Conservation (phyloP, 2,113 vertebrate species). For the Camelus bactrianus region DNA sequence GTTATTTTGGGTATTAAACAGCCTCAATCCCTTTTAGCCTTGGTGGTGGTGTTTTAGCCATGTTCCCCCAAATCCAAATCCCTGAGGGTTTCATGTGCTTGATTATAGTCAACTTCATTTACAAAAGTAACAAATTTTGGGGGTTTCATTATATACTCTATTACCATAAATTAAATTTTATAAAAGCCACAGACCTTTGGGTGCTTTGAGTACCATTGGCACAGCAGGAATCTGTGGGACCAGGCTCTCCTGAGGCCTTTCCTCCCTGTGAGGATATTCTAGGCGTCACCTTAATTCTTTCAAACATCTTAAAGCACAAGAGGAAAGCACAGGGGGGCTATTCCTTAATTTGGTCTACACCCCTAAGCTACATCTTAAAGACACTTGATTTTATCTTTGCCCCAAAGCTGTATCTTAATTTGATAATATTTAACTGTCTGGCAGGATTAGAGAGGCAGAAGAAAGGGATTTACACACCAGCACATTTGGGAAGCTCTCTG, state of each 20-base stretch:
- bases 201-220: not conserved
- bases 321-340: not conserved
- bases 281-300: not conserved
- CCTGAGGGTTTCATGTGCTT: not conserved
- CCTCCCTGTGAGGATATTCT: not conserved
- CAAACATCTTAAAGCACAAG: not conserved
- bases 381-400: not conserved
- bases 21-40: not conserved
- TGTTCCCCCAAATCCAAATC: not conserved
- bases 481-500: not conserved
- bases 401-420: slow-evolving; percentile 30
- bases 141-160: not conserved
- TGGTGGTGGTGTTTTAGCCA: not conserved
- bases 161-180: not conserved
- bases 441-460: not conserved
- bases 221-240: not conserved
- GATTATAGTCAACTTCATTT: not conserved
- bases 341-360: not conserved
- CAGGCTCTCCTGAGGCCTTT: not conserved
- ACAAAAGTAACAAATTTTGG: not conserved
- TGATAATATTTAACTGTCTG: slow-evolving; percentile 5
- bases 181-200: not conserved
- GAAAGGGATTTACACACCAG: not conserved
- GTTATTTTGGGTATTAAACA: not conserved
- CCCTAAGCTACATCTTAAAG: not conserved